Evolutionary conservation across 2,113 vertebrate species (phyloP).

Genomic region (Vanacampus margaritifer): DNA sequence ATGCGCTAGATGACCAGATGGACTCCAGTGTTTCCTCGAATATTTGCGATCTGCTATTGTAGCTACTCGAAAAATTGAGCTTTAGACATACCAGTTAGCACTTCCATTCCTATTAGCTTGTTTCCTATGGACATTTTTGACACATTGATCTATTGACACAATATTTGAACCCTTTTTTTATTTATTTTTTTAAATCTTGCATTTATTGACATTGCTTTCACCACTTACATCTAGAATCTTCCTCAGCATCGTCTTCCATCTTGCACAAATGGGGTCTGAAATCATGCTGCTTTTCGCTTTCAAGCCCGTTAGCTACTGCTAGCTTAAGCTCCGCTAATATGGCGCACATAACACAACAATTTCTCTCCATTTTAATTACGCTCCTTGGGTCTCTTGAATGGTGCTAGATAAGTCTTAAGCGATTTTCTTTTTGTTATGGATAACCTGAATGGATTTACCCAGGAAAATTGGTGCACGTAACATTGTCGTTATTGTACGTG

Average conservation of each 20-base stretch:
- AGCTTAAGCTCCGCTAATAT: background rate
- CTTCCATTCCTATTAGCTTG: too few relatives aligned
- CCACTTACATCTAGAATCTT: background rate
- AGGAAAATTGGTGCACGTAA: background rate
- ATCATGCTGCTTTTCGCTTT: background rate
- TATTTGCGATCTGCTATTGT: background rate
- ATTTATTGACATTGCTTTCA: too few relatives aligned
- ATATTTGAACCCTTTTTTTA: too few relatives aligned
- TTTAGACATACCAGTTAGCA: too few relatives aligned
- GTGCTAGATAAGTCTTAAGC: too few relatives aligned
- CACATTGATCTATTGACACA: too few relatives aligned
- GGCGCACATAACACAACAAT: background rate
- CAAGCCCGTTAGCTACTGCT: background rate
- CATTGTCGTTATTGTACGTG: background rate
- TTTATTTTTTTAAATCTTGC: too few relatives aligned
- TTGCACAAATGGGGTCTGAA: background rate
- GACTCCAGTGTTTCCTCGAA: background rate
- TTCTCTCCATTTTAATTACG: background rate
- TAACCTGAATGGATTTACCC: background rate
- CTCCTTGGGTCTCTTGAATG: background rate
- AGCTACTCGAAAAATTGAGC: too few relatives aligned
- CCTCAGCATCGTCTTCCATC: background rate
- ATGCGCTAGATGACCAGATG: background rate
- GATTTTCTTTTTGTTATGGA: background rate
- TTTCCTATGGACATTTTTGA: too few relatives aligned